Evolutionary conservation across 2,113 vertebrate species (phyloP).

Genomic region (Prionailurus bengalensis): DNA sequence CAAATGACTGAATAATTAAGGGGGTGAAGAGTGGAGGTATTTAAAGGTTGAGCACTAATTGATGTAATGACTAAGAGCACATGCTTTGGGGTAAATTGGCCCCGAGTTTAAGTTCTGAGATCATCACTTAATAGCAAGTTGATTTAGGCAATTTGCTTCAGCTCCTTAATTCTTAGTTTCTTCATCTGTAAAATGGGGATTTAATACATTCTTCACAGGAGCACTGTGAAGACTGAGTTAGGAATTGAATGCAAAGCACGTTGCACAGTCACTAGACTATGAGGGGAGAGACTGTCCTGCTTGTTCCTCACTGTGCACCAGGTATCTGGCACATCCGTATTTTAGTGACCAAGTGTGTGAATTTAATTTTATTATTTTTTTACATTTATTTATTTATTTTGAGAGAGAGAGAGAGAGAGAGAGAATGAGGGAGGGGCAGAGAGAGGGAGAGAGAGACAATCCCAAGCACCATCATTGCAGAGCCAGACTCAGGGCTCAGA

Average conservation of each 20-base stretch:
- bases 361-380: background rate
- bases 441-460: no score
- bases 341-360: background rate
- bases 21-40: background rate
- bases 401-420: no score
- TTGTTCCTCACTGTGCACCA: background rate
- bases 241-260: background rate
- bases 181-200: constrained; percentile 21
- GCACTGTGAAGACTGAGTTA: background rate
- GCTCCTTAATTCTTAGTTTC: background rate
- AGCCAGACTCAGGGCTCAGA: no score
- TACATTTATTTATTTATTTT: no score
- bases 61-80: background rate
- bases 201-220: background rate
- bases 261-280: background rate
- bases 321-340: background rate
- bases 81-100: background rate
- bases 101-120: background rate
- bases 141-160: background rate
- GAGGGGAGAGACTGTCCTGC: background rate
- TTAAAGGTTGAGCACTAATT: background rate
- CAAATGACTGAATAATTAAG: background rate
- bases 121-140: background rate
- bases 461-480: no score
- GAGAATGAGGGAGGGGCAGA: no score